These are phyloP conservation scores for Scrobipalpa atriplicella DNA, from an alignment of 2,888 invertebrate species.

Conservation along the genomic window DNA sequence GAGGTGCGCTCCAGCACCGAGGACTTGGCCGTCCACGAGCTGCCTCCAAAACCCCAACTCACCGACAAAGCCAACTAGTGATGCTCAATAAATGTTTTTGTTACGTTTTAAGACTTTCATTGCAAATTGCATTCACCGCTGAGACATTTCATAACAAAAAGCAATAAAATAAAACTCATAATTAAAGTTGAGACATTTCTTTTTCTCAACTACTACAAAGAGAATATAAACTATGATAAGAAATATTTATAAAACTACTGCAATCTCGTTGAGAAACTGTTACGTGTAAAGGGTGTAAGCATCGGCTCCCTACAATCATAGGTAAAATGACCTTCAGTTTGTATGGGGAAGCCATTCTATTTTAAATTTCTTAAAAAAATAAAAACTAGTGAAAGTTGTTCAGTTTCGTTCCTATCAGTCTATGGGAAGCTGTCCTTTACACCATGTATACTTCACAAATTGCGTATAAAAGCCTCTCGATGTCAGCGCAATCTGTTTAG, in stretches of 20 bases:
- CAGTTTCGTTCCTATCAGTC: no score
- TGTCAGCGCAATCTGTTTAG: conserved; percentile 62
- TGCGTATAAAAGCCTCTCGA: conserved; percentile 22
- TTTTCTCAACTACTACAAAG: no score
- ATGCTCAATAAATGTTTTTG: conserved; percentile 1
- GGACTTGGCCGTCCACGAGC: conserved; percentile 58
- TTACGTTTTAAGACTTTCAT: not conserved
- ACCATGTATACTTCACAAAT: conserved; percentile 32
- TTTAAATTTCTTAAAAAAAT: no score
- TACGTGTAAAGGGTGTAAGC: no score
- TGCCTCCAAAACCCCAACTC: conserved; percentile 34
- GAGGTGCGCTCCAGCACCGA: conserved; percentile 64
- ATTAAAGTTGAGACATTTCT: not conserved
- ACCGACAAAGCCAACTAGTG: not conserved
- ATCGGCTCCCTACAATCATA: no score
- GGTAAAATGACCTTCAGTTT: no score
- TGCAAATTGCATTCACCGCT: not conserved
- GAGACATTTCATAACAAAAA: not conserved
- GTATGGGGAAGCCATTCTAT: no score
- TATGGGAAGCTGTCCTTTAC: not conserved
- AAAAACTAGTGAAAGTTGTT: no score
- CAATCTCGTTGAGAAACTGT: not conserved
- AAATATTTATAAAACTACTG: conserved; percentile 1
- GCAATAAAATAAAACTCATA: conserved; percentile 12
- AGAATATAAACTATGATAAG: not conserved